Evolutionary conservation across 2,888 invertebrate genomes (phyloP).

Genomic region (Lasioglossum leucozonium): DNA sequence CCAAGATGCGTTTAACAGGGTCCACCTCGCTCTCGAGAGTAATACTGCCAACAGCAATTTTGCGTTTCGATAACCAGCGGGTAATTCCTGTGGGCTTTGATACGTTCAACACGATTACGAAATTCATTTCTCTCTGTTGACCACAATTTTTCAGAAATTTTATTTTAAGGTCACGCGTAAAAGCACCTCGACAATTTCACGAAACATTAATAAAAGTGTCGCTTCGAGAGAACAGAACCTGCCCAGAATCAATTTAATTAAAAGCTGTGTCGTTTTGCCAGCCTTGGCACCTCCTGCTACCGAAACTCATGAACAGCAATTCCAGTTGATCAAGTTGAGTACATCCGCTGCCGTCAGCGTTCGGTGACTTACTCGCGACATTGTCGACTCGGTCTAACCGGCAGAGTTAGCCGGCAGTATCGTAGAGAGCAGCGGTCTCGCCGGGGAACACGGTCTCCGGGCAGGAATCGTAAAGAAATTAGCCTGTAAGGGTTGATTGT

Average conservation of each 20-base stretch:
- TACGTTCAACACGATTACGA: background rate
- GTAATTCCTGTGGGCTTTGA: background rate
- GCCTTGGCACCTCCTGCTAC: background rate
- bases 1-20: conserved; percentile 8
- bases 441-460: background rate
- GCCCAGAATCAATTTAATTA: background rate
- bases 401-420: background rate
- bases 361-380: background rate
- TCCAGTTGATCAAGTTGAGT: background rate
- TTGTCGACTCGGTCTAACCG: background rate
- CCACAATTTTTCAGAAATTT: background rate
- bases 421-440: background rate
- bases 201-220: no score
- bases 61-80: background rate
- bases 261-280: background rate
- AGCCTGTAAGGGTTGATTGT: background rate
- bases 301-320: background rate
- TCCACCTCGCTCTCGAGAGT: background rate
- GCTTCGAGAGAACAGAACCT: background rate
- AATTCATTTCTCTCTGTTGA: background rate
- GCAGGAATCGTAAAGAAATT: conserved; percentile 7
- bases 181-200: no score
- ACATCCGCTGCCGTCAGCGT: background rate
- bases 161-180: no score
- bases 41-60: background rate